Base-by-base conservation (phyloP, 2,888 invertebrate genomes). In the Orthosia gothica region DNA sequence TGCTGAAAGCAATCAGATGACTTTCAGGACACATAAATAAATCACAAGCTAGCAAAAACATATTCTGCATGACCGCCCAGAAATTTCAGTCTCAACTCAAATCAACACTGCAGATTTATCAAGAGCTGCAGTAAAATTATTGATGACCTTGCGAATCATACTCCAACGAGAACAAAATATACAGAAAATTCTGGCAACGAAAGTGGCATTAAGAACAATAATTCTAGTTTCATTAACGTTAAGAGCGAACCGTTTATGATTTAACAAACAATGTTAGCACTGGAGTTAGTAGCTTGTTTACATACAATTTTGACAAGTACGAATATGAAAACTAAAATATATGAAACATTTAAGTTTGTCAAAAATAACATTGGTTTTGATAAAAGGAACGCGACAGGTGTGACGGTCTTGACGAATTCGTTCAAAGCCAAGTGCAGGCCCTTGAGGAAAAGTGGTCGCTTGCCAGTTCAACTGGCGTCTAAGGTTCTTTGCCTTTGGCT, bases 381-480 rank as follows among this genome's bases (percentile, higher is more conserved):
- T 55, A 16, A 67, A 62, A 40, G 45, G 32, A 59, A 70, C 52
- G 55, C 0, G 58, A 73, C 85, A 79, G 79, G 49, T 71, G 77
- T 67, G 47, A 63, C 26, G 71, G 75, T 77, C 78, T 83, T 76
- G 83, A 84, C 82, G 61, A 68, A 76, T 70, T 64, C 45, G 70
- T 78, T 64, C 75, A 87, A 82, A 88, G 89, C 87, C 89, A 89
- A 90, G 84, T 79, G 69, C 83, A 72, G 74, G 76, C 81, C 81
- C 79, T 86, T 84, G 79, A 66, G 62, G 61, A 76, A 74, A 59
- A 62, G 50, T 20, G 61, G 20, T 55, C 32, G 66, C 20, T 65
- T 86, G 87, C 77, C 84, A 84, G 70, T 47, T 52, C n/a, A 61
- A 65, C 70, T 76, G 65, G 63, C 50, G 52, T 61, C 20, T 54